These are phyloP conservation scores for Emydocephalus ijimae DNA, from an alignment of 2,113 vertebrate species.

Conservation along the genomic window DNA sequence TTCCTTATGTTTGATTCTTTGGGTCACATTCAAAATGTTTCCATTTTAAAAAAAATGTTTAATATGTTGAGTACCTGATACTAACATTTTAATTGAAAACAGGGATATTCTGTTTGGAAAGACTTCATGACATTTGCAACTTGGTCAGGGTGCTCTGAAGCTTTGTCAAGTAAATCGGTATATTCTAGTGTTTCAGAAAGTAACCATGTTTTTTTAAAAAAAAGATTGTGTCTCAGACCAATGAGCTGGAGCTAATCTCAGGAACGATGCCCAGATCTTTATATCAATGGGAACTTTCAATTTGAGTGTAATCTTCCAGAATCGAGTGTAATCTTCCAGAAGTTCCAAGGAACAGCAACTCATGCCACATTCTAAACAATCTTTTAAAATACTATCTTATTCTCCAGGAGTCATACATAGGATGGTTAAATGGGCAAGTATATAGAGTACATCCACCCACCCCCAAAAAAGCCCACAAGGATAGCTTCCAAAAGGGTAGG, in stretches of 20 bases:
- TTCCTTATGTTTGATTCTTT: not conserved
- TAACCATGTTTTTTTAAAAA: not conserved
- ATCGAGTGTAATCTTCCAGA: not conserved
- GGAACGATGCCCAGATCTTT: not conserved
- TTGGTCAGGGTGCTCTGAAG: not conserved
- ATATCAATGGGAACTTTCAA: not conserved
- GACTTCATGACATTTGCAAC: not conserved
- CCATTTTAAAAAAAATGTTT: not conserved
- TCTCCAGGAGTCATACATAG: not conserved
- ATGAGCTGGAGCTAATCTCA: not conserved
- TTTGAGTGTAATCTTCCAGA: not conserved
- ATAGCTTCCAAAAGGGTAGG: not conserved
- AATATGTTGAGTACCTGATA: not conserved
- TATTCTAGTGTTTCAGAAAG: not conserved
- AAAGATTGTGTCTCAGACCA: not conserved
- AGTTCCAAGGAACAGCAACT: not conserved
- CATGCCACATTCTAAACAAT: not conserved
- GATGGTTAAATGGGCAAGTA: not conserved
- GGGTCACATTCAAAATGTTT: not conserved
- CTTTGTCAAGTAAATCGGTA: not conserved
- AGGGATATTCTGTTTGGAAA: not conserved
- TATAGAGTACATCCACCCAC: not conserved
- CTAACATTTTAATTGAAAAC: not conserved
- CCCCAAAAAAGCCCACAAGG: no score
- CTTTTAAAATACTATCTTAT: not conserved